These are phyloP conservation scores for Hymenochirus boettgeri DNA, from an alignment of 2,113 vertebrate genomes.

Conservation along the genomic window DNA sequence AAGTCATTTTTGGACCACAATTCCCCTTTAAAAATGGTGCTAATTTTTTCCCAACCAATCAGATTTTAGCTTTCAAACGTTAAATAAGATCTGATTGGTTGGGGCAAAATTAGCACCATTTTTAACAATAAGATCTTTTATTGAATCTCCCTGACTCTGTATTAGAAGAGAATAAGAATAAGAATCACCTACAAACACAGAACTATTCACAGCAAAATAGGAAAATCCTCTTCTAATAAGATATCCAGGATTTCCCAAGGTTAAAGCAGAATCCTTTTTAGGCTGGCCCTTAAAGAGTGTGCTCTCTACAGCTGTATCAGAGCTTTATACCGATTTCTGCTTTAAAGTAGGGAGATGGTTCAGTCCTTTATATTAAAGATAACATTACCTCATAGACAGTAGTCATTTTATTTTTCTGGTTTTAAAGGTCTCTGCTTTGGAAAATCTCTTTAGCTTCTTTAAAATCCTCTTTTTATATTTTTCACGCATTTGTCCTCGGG, in stretches of 20 bases:
- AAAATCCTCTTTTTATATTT: conserved; percentile 4
- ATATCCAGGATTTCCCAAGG: conserved; percentile 2
- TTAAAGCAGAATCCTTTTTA: conserved; percentile 11
- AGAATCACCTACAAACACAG: too few species aligned
- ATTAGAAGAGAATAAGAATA: too few species aligned
- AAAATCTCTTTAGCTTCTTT: conserved; percentile 20
- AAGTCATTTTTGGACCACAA: too few species aligned
- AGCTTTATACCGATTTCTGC: neutral
- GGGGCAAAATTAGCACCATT: too few species aligned
- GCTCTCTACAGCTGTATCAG: neutral
- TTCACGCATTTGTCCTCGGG: conserved; percentile 20
- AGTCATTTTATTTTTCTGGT: conserved; percentile 12
- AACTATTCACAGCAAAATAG: neutral
- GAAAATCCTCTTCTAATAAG: neutral
- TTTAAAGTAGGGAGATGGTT: conserved; percentile 14
- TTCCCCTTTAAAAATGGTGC: too few species aligned
- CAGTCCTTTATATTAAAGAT: conserved; percentile 4
- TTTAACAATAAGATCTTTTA: too few species aligned
- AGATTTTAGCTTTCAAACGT: too few species aligned
- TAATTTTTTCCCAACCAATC: too few species aligned
- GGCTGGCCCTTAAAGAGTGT: neutral
- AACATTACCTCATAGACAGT: conserved; percentile 23
- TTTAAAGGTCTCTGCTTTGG: conserved; percentile 16
- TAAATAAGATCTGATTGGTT: too few species aligned
- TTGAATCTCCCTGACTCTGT: too few species aligned